Evolutionary conservation across 2,888 invertebrate species (phyloP).

Genomic region (Leptinotarsa haldemani): DNA sequence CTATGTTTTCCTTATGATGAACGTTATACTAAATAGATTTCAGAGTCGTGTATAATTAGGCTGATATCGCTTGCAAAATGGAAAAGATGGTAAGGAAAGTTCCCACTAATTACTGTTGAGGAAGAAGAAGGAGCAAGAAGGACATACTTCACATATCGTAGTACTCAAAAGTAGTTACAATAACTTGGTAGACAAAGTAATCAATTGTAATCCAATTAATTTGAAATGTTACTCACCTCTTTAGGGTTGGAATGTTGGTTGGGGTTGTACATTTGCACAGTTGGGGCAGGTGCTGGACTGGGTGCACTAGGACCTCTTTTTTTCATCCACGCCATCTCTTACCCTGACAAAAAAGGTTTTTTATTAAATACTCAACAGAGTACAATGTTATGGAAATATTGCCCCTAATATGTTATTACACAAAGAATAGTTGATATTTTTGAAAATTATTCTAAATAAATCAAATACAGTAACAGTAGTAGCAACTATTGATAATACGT

Average conservation of each 20-base stretch:
- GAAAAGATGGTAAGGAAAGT: too few species aligned
- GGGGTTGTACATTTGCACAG: slow-evolving; percentile 64
- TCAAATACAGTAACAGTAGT: not conserved
- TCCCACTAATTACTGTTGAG: too few species aligned
- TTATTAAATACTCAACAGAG: slow-evolving; percentile 4
- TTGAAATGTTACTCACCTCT: slow-evolving; percentile 54
- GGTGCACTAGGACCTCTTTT: slow-evolving; percentile 59
- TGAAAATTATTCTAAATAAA: too few species aligned
- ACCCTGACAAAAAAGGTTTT: slow-evolving; percentile 34
- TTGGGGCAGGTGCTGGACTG: slow-evolving; percentile 57
- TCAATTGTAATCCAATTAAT: not conserved
- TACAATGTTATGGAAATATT: not conserved
- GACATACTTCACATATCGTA: too few species aligned
- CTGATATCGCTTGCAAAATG: too few species aligned
- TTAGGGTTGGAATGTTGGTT: slow-evolving; percentile 63
- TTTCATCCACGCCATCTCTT: slow-evolving; percentile 64
- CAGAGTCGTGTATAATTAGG: too few species aligned
- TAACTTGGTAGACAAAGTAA: not conserved
- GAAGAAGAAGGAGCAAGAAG: too few species aligned
- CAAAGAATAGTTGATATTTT: too few species aligned
- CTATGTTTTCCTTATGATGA: too few species aligned
- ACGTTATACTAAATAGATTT: too few species aligned
- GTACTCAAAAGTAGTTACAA: too few species aligned
- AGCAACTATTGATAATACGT: not conserved
- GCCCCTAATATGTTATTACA: too few species aligned